These are phyloP conservation scores for Ctenicera cuprea DNA, from an alignment of 2,888 invertebrate genomes.

Conservation along the genomic window DNA sequence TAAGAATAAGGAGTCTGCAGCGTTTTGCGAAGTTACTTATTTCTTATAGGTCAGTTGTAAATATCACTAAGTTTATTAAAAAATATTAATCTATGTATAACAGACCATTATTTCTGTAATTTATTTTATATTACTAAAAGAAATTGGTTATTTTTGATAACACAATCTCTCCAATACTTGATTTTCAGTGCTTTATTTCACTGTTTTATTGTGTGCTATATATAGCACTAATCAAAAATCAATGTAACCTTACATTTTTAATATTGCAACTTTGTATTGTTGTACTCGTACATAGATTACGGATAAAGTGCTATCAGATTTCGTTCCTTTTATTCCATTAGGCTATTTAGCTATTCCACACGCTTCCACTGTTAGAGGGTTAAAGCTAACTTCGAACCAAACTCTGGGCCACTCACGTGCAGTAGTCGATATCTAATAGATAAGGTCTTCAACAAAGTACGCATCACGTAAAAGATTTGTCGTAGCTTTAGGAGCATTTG, in stretches of 20 bases:
- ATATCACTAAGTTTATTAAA: too few relatives aligned
- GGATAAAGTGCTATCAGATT: constrained; percentile 17
- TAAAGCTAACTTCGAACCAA: background rate
- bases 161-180: too few relatives aligned
- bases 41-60: background rate
- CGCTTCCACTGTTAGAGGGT: constrained; percentile 11
- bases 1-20: too few relatives aligned
- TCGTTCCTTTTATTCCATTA: background rate
- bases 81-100: too few relatives aligned
- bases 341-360: constrained; percentile 17
- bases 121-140: too few relatives aligned
- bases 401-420: constrained; percentile 15
- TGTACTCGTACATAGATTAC: constrained; percentile 4
- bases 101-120: too few relatives aligned
- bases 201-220: too few relatives aligned
- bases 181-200: too few relatives aligned
- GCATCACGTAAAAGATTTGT: constrained; percentile 35
- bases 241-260: background rate
- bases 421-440: constrained; percentile 31
- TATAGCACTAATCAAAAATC: background rate
- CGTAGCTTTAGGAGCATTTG: constrained; percentile 26
- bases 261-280: constrained; percentile 1
- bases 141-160: too few relatives aligned
- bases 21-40: too few relatives aligned
- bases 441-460: constrained; percentile 27